These are phyloP conservation scores for Oryctes rhinoceros DNA, from an alignment of 1,140 invertebrate species.

Conservation along the genomic window DNA sequence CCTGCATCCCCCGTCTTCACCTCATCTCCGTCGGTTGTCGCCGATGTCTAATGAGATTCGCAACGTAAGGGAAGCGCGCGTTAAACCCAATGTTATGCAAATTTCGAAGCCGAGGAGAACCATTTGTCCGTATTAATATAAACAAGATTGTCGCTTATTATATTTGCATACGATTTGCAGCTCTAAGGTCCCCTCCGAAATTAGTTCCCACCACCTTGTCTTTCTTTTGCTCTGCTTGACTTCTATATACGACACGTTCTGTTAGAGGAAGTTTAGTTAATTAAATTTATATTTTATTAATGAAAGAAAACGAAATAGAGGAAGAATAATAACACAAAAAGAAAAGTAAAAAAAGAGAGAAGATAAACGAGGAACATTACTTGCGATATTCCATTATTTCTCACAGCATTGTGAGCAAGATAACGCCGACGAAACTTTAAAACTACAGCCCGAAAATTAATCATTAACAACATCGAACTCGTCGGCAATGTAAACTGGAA, in stretches of 20 bases:
- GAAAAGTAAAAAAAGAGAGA: background rate
- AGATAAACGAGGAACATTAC: background rate
- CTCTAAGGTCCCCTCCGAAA: background rate
- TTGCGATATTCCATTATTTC: background rate
- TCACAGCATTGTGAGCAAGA: background rate
- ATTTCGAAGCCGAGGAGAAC: background rate
- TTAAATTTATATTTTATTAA: background rate
- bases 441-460: background rate
- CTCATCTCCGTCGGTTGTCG: background rate
- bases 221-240: background rate
- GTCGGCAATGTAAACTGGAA: background rate
- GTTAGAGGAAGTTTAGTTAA: background rate
- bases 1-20: too few relatives aligned
- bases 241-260: background rate
- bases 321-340: background rate
- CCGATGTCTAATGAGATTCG: conserved; percentile 16
- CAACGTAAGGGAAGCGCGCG: background rate
- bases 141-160: conserved; percentile 36
- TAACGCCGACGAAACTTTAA: background rate
- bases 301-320: too few relatives aligned
- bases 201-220: background rate
- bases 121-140: conserved; percentile 33
- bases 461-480: background rate
- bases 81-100: background rate
- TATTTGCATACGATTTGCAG: conserved; percentile 29